Evolutionary conservation across 53 echinoderm and acorn worm species (phyloP).

Genomic region (Echinarachnius parma): DNA sequence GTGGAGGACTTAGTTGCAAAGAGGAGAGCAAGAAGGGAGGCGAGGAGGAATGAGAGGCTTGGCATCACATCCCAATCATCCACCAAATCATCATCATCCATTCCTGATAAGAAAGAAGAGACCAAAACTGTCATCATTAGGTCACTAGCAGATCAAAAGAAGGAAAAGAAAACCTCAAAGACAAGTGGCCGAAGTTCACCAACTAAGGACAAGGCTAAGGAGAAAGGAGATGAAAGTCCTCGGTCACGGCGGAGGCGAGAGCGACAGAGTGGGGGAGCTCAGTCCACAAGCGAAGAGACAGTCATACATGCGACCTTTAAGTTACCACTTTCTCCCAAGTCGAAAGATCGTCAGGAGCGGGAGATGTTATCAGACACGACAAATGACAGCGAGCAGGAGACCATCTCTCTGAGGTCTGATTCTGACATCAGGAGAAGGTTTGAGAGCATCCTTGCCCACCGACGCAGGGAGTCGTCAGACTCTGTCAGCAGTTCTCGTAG

Average conservation of each 20-base stretch:
- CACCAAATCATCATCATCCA: slow-evolving; percentile 7
- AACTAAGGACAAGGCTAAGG: slow-evolving; percentile 6
- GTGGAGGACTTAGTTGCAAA: slow-evolving; percentile 24
- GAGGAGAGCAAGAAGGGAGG: slow-evolving; percentile 41
- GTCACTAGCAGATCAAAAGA: background rate
- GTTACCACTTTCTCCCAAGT: slow-evolving; percentile 18
- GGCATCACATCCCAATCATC: slow-evolving; percentile 15
- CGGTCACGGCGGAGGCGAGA: slow-evolving; percentile 25
- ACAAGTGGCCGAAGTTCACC: background rate
- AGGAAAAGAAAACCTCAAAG: background rate
- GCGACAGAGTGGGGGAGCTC: slow-evolving; percentile 17
- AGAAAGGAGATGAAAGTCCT: slow-evolving; percentile 17
- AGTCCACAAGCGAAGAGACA: slow-evolving; percentile 1
- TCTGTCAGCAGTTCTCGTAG: slow-evolving; percentile 60
- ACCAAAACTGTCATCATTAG: background rate
- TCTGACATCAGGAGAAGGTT: slow-evolving; percentile 52
- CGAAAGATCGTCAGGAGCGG: slow-evolving; percentile 22
- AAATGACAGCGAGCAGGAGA: slow-evolving; percentile 69
- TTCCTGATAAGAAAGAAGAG: slow-evolving; percentile 36
- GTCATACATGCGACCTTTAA: background rate
- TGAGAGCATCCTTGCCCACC: slow-evolving; percentile 47
- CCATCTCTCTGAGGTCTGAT: slow-evolving; percentile 51
- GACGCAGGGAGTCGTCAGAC: slow-evolving; percentile 63
- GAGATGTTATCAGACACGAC: slow-evolving; percentile 60
- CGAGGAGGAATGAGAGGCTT: slow-evolving; percentile 21